Conservation (phyloP, 1,140 invertebrate genomes). For the Megathymus violae region DNA sequence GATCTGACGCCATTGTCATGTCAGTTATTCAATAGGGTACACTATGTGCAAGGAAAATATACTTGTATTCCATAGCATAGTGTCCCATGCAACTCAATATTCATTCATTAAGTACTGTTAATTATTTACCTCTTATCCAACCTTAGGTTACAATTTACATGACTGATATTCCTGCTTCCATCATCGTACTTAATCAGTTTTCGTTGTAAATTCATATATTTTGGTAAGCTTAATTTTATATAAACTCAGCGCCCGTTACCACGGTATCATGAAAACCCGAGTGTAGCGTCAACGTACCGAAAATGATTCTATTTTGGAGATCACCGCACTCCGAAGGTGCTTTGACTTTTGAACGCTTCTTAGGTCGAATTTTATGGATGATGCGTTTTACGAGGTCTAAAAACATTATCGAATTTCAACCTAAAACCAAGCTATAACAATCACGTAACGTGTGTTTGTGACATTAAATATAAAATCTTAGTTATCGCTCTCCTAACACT, state of each 20-base stretch:
- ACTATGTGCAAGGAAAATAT: too few relatives aligned
- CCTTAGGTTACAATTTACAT: not conserved
- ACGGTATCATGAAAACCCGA: conserved; percentile 42
- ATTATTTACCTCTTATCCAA: too few relatives aligned
- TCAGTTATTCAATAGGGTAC: too few relatives aligned
- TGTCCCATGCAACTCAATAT: too few relatives aligned
- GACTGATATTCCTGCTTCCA: not conserved
- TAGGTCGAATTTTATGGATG: conserved; percentile 31
- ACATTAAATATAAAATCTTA: conserved; percentile 5
- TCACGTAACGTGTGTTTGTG: conserved; percentile 7
- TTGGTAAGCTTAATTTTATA: conserved; percentile 6
- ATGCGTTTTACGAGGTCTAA: conserved; percentile 17
- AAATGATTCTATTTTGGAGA: conserved; percentile 56
- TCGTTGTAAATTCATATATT: conserved; percentile 13
- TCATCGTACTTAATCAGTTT: not conserved
- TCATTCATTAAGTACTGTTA: too few relatives aligned
- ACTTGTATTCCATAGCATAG: too few relatives aligned
- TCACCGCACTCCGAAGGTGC: conserved; percentile 47
- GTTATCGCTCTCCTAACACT: conserved; percentile 17
- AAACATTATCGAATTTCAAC: conserved; percentile 30
- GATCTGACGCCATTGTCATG: too few relatives aligned
- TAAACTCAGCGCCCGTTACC: conserved; percentile 31
- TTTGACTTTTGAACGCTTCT: conserved; percentile 48
- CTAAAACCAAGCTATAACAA: conserved; percentile 10
- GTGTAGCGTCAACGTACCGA: conserved; percentile 47